Percentiles rank a stretch among this genome's conserved stretches.
phyloP scores from a whole-genome alignment of 2,797 vertebrate species.

The Malurus leucopterus region DNA sequence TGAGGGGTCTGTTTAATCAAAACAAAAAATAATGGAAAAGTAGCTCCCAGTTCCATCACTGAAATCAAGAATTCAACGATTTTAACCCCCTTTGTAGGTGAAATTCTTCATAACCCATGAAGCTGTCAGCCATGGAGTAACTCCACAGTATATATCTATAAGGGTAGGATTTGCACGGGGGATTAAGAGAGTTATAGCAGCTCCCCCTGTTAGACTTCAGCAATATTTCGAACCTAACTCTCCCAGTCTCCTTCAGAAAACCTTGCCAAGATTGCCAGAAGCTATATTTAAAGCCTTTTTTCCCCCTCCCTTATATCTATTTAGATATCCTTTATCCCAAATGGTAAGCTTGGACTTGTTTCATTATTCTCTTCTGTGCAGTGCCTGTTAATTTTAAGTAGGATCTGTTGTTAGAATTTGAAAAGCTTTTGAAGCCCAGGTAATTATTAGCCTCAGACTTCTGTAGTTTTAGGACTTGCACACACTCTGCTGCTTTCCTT shows the following conservation, averaged over 20 bases:
- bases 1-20: not conserved
- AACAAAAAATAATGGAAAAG: not conserved
- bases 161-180: not conserved
- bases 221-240: not conserved
- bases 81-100: not conserved
- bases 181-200: not conserved
- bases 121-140: not conserved
- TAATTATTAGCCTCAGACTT: constrained; percentile 38
- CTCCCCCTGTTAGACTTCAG: not conserved
- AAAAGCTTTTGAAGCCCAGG: constrained; percentile 46
- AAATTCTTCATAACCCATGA: not conserved
- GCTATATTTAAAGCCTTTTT: not conserved
- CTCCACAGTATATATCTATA: not conserved
- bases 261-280: constrained; percentile 15
- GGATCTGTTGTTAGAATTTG: constrained; percentile 1
- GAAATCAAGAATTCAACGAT: not conserved
- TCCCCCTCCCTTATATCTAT: not conserved
- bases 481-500: not conserved
- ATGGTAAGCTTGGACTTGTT: not conserved
- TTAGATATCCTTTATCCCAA: constrained; percentile 3
- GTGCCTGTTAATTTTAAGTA: constrained; percentile 29
- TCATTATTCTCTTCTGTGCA: not conserved
- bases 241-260: constrained; percentile 23
- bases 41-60: not conserved
- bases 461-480: not conserved